Evolutionary conservation across 2,113 vertebrate species (phyloP), one percentile per base, ranked within the genome.

Genomic region (Callipepla californica): DNA sequence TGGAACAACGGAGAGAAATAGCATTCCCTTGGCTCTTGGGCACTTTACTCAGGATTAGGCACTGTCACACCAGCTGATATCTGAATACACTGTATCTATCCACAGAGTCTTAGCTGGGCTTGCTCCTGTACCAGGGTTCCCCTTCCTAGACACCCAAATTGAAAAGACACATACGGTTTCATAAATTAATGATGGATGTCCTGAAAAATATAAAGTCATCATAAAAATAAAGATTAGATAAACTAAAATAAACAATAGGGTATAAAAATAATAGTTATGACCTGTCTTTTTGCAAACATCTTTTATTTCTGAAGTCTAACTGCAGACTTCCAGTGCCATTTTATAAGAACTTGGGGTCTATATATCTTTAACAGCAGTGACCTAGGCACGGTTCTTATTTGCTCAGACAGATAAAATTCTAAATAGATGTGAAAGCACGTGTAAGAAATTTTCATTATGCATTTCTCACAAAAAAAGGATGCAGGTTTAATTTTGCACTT

Each of bases 31-130:
- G 97, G 96, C 97, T 97, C 97, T 97, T 96, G 95, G 97, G 96
- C 97, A 95, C 82, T 96, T 98, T 97, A 97, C 98, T 98, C 96
- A 97, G 98, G 96, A 98, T 98, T 97, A 97, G 97, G 96, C 96
- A 97, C 97, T 97, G 96, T 97, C 96, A 95, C 5, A n/a, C 87
- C 93, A 96, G 94, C 94, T 97, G 93, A 96, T 95, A 96, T 93
- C 93, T 95, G 92, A 95, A 95, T 96, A 85, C 67, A 38, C 79
- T 91, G 75, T 78, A 93, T 94, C 78, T 69, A 72, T 65, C 68
- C 73, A 86, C 51, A 47, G 90, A 83, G 89, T 93, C 78, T 92
- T 85, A 85, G 66, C 51, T 78, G 67, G 79, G 34, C 61, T 93
- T 76, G 72, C 85, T 78, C 26, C 62, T 53, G 22, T 21, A 68